These are phyloP conservation scores for Meleagris gallopavo DNA, from an alignment of 2,113 vertebrate species.

Conservation along the genomic window DNA sequence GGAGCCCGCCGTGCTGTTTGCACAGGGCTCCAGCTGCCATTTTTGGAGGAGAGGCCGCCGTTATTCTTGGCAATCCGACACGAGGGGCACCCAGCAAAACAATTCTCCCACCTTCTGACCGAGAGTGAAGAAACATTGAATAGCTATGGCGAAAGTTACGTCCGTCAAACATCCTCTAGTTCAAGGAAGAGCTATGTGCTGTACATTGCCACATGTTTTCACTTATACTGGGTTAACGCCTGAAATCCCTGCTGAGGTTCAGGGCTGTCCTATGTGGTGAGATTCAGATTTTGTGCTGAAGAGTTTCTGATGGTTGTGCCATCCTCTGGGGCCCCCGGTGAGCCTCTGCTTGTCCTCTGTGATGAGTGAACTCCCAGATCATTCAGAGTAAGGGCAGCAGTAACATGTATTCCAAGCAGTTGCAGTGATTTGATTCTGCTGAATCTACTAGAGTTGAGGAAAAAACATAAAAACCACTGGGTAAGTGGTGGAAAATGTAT, in stretches of 20 bases:
- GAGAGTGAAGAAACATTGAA: not conserved
- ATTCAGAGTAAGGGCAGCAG: not conserved
- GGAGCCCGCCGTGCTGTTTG: constrained; percentile 42
- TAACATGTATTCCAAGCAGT: not conserved
- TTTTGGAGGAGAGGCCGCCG: constrained; percentile 9
- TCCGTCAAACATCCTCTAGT: not conserved
- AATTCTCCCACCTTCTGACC: not conserved
- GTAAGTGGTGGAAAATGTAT: not conserved
- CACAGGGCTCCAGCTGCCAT: constrained; percentile 39
- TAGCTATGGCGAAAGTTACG: not conserved
- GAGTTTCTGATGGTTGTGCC: too few relatives aligned
- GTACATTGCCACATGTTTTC: not conserved
- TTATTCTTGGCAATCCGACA: constrained; percentile 62
- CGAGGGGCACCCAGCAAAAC: not conserved
- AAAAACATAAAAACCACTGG: not conserved
- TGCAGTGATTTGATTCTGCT: not conserved
- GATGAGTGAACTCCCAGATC: not conserved
- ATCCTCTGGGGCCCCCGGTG: too few relatives aligned
- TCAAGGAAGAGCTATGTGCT: not conserved
- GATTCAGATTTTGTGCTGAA: not conserved
- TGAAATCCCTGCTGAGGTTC: not conserved
- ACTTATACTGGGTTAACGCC: not conserved
- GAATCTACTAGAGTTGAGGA: not conserved
- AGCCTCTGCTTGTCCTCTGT: too few relatives aligned
- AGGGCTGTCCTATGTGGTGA: not conserved